Evolutionary conservation across 2,888 invertebrate genomes (phyloP), one percentile per base, ranked within the genome.

Genomic region (Diplolepis rosae): DNA sequence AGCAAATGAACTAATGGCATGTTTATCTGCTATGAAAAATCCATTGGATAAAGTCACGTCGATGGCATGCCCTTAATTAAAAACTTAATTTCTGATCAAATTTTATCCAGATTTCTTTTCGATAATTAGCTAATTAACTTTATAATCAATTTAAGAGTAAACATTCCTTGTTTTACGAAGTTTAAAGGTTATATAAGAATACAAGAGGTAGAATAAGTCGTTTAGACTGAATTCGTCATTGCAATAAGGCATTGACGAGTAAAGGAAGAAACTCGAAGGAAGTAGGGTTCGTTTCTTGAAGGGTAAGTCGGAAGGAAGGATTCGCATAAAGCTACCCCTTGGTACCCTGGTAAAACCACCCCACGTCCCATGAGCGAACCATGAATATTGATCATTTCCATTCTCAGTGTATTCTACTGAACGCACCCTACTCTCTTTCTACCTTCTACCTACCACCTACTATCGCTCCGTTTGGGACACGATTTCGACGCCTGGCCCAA

Each of bases 311-410:
- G 79, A 79, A 77, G 82, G 79, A 80, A 77, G 79, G 84, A 85
- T 85, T 86, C 85, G 82, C 83, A 85, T 87, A 87, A 87, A 87
- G 86, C 83, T 83, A 85, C 80, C 83, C 83, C 81, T 79, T 73
- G 74, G 69, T 78, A 68, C 76, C 71, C 75, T 69, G 73, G 70
- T 65, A 72, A 75, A 77, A 73, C 72, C 76, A 77, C 74, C 75
- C 75, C 77, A 79, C 77, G 77, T 80, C 73, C 75, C 78, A 77
- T 74, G 73, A 76, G 79, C 74, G 79, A 76, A 80, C 84, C 83
- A 88, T 87, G 88, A 88, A 88, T 88, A 88, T 88, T 87, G 88
- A 87, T 88, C 86, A 87, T 81, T 78, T 77, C 80, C 82, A 82
- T 86, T 86, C 85, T 80, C 76, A 74, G 71, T 73, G 73, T 75